Evolutionary conservation across 2,888 invertebrate species (phyloP), one percentile per base, ranked within the genome.

Genomic region (Protonemura montana): DNA sequence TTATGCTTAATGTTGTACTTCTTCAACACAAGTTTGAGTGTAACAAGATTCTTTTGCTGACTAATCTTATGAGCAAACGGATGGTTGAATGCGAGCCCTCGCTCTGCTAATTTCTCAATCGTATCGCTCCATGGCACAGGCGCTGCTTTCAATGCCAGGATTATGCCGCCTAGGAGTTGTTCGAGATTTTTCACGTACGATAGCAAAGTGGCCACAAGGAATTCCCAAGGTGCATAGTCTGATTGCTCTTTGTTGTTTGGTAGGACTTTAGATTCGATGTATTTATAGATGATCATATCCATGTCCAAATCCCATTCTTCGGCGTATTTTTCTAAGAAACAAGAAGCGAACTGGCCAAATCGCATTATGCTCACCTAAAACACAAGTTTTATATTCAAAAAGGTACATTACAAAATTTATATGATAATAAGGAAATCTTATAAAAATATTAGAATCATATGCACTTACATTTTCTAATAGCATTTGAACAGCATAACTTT

Each of bases 1-100:
- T 90, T 89, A 41, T 91, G 90, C 78, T 90, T 90, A 87, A 92
- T 91, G 29, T 91, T 91, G 86, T 92, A 92, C 88, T 92, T 92
- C 83, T 91, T 92, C 77, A 92, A 89, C 80, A 93, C 90, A 26
- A 92, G 89, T 88, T 92, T 91, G 82, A 91, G 90, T 0, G 91
- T 90, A 87, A 93, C 91, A 42, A 90, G 89, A 85, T 91, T 91
- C 76, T 91, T 89, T 87, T 91, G 90, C 27, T 89, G 88, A 87
- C 89, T 90, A 80, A 93, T 91, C 87, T 90, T 89, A 27, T 89
- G 87, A 6, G 91, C 90, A 59, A 91, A 88, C 16, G 90, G 90
- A 89, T 92, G 92, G 59, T 91, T 90, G 16, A 90, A 88, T 28
- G 88, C 88, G 27, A 89, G 89, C 85, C 89, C 90, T 27, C 87